Evolutionary conservation across 2,888 invertebrate genomes (phyloP), one percentile per base, ranked within the genome.

Genomic region (Diachrysia chrysitis): DNA sequence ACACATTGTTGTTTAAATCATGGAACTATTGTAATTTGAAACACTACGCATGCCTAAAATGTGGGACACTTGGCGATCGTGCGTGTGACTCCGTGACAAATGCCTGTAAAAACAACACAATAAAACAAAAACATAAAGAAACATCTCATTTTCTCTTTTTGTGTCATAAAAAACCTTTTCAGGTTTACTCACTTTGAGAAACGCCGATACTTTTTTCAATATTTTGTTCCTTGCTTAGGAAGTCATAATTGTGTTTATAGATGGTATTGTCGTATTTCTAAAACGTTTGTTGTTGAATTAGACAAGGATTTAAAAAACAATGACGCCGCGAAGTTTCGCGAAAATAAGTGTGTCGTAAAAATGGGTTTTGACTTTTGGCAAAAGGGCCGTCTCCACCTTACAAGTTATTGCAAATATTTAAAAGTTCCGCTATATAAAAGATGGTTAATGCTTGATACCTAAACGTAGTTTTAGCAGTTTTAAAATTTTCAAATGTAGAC

Each of bases 231-330:
- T 85, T 72, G 66, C 66, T 87, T 83, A 81, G 66, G 79, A 82
- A 83, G 82, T 85, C 81, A 77, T 91, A 83, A 90, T 88, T 84
- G 84, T 80, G 77, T 81, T 84, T 78, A 76, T 83, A 78, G 77
- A 80, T 71, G 63, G 64, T 74, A 79, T 88, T 88, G 86, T 86
- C 74, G 62, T 69, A 51, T 84, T 84, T 82, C 79, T 72, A 64
- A 78, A 79, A 63, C 79, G 65, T 78, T 85, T 85, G 74, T 84
- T 76, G 75, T 84, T 70, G 83, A 84, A 87, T 85, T 86, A 79
- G 86, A 83, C 81, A 86, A 85, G 84, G 86, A 48, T 78, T 70
- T 53, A 58, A 62, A 71, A 84, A 86, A 89, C 86, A 88, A 87
- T 79, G 75, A 64, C 17, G 59, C 66, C 16, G 58, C 56, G 81